A percentile compares a stretch with the other conserved stretches of the same genome.
Evolutionary conservation across 2,113 vertebrate genomes (phyloP).

Genomic region (Tragulus kanchil): DNA sequence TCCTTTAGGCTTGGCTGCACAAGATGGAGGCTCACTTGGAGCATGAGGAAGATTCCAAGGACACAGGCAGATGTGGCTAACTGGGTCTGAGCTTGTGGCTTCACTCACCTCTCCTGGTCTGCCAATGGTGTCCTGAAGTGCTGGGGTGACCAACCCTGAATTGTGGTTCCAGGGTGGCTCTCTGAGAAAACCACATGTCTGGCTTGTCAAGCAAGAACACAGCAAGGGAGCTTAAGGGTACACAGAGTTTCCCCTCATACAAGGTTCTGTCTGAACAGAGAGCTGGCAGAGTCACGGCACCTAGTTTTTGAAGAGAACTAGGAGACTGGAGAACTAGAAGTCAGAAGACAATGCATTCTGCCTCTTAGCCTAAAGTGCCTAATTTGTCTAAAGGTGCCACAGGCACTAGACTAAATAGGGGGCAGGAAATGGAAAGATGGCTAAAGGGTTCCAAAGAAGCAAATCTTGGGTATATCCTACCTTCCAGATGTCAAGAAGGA

Average conservation of each 20-base stretch:
- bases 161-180: neutral
- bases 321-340: neutral
- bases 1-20: neutral
- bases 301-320: neutral
- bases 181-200: neutral
- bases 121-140: neutral
- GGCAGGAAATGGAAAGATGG: neutral
- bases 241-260: neutral
- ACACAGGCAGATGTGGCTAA: neutral
- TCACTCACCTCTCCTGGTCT: neutral
- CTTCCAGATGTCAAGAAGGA: neutral
- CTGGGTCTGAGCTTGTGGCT: neutral
- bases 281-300: accelerated
- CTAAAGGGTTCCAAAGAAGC: neutral
- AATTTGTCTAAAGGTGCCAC: neutral
- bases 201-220: neutral
- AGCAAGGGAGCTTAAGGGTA: neutral
- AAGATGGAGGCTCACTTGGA: accelerated
- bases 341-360: neutral
- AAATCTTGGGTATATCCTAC: neutral
- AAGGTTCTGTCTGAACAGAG: neutral
- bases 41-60: accelerated
- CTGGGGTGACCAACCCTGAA: neutral
- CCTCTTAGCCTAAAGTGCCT: neutral
- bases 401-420: neutral